These are phyloP conservation scores for Mnemiopsis leidyi DNA, from an alignment of 37 sponge, comb jelly and placozoan genomes.

Conservation along the genomic window DNA sequence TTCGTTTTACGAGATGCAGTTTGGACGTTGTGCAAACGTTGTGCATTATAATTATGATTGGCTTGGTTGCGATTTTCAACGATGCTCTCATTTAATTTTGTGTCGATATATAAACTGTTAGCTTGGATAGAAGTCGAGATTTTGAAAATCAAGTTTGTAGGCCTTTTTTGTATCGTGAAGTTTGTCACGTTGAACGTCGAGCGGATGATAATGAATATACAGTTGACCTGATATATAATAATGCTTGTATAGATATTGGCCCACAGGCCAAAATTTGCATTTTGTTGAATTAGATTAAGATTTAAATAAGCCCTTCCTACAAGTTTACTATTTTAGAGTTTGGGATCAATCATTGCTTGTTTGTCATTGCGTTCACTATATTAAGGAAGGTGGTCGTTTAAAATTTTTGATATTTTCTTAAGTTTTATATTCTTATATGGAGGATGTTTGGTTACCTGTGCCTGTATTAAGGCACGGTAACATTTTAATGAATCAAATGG, in stretches of 20 bases:
- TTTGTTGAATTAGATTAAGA: no score
- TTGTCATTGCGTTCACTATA: not conserved
- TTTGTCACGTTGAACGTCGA: not conserved
- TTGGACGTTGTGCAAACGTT: not conserved
- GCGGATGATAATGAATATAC: not conserved
- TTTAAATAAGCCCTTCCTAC: no score
- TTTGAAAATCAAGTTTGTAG: not conserved
- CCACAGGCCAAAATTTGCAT: not conserved
- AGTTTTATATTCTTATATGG: not conserved
- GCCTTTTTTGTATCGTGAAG: not conserved
- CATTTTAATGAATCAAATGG: not conserved
- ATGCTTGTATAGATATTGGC: not conserved
- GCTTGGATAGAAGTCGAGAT: not conserved
- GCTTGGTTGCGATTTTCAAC: not conserved
- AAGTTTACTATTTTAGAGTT: no score
- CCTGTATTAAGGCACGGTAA: not conserved
- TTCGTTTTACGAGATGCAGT: not conserved
- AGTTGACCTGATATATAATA: not conserved
- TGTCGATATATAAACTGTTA: not conserved
- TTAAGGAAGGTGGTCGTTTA: not conserved
- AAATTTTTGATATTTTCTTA: not conserved
- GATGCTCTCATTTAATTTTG: not conserved
- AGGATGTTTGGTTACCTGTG: not conserved
- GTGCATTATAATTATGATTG: not conserved
- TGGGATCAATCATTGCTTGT: not conserved